Conservation (phyloP, 2,797 vertebrate genomes). For the Amniataba percoides region DNA sequence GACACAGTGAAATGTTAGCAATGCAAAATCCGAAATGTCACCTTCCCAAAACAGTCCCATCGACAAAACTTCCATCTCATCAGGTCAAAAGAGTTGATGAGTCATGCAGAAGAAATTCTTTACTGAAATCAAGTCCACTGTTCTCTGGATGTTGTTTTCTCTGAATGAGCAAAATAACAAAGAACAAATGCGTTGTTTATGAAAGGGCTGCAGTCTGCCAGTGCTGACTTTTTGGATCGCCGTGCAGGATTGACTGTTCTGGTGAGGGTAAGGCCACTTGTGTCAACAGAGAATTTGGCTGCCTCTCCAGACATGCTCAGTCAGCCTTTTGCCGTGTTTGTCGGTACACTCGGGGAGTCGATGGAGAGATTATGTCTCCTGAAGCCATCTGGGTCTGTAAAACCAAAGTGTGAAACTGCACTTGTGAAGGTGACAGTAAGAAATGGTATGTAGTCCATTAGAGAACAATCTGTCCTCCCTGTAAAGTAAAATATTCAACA, state of each 20-base stretch:
- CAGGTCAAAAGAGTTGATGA: neutral
- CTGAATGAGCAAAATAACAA: constrained; percentile 20
- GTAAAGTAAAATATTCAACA: neutral
- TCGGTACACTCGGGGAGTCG: constrained; percentile 27
- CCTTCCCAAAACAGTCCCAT: neutral
- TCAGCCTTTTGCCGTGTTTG: constrained; percentile 45
- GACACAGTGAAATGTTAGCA: constrained; percentile 16
- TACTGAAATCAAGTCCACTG: neutral
- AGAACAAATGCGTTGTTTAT: constrained; percentile 16
- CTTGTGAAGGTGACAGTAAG: constrained; percentile 5
- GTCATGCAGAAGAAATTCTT: constrained; percentile 14
- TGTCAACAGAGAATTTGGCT: constrained; percentile 52
- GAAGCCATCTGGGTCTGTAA: constrained; percentile 72
- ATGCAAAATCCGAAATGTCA: constrained; percentile 29
- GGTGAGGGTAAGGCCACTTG: constrained; percentile 40
- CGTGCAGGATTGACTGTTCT: constrained; percentile 43
- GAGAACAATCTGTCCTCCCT: constrained; percentile 2
- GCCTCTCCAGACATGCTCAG: constrained; percentile 42
- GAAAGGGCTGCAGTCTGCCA: neutral
- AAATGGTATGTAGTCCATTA: neutral
- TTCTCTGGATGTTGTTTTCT: neutral
- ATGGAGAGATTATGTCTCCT: constrained; percentile 62
- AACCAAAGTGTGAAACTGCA: constrained; percentile 43
- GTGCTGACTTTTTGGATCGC: neutral
- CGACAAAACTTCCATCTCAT: neutral